Conservation (phyloP, 2,113 vertebrate genomes). For the Tragelaphus imberbis region DNA sequence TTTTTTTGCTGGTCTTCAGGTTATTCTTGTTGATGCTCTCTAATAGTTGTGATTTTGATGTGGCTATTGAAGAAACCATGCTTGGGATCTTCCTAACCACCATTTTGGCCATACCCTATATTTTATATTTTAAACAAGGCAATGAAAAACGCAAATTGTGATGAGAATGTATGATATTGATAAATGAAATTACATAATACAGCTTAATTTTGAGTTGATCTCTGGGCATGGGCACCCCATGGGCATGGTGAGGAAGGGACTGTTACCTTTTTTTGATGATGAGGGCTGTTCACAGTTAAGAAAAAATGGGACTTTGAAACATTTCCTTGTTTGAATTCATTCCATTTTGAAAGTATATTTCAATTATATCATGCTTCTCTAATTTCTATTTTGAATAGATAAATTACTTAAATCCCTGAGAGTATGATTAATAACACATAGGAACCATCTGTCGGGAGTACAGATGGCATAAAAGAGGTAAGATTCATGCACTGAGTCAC, state of each 20-base stretch:
- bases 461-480: neutral
- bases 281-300: neutral
- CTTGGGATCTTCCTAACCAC: neutral
- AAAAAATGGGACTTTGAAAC: neutral
- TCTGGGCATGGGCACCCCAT: too few species aligned
- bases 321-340: neutral
- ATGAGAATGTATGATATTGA: neutral
- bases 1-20: neutral
- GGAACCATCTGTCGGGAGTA: neutral
- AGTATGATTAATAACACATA: neutral
- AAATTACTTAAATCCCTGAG: neutral
- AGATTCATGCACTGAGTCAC: neutral
- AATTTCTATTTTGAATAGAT: neutral
- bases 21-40: neutral
- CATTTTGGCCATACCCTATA: neutral
- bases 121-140: neutral
- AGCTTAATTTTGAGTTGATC: neutral
- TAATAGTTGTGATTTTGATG: neutral
- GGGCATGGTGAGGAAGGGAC: neutral
- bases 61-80: neutral
- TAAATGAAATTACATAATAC: neutral
- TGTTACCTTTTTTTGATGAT: neutral
- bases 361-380: neutral
- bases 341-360: neutral
- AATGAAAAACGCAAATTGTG: neutral